Evolutionary conservation across 2,113 vertebrate species (phyloP).

Genomic region (Tonatia bakeri): DNA sequence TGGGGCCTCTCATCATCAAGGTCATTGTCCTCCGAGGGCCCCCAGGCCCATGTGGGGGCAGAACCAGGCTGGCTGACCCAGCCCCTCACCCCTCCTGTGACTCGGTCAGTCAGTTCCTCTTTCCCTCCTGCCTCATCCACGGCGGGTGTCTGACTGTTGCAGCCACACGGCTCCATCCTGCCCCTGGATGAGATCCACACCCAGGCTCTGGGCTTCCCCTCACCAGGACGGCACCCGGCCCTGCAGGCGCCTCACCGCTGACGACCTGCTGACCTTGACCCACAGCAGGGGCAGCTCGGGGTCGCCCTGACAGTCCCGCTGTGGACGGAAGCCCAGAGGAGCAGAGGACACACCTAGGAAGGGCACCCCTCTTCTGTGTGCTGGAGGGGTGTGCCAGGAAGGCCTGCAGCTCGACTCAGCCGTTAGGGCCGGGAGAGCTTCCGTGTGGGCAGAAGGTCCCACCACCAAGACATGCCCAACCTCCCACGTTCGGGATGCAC

Average conservation of each 20-base stretch:
- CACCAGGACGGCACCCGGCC: fast-evolving
- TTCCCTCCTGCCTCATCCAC: neutral
- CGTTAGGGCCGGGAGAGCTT: fast-evolving
- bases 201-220: fast-evolving
- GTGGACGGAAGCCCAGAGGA: neutral
- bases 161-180: neutral
- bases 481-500: fast-evolving
- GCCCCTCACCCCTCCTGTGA: neutral
- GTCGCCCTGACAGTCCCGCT: neutral
- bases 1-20: neutral
- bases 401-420: too few relatives aligned
- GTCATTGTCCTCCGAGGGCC: neutral
- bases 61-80: fast-evolving
- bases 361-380: neutral
- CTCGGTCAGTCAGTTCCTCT: neutral
- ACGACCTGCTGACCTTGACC: neutral
- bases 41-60: neutral
- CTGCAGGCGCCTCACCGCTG: fast-evolving
- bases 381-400: fast-evolving
- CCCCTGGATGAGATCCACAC: neutral
- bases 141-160: neutral
- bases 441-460: neutral
- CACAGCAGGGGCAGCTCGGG: neutral
- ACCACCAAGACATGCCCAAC: fast-evolving
- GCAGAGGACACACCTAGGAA: neutral